Conservation (phyloP, 23 tunicate genomes). For the Ascidia mentula region DNA sequence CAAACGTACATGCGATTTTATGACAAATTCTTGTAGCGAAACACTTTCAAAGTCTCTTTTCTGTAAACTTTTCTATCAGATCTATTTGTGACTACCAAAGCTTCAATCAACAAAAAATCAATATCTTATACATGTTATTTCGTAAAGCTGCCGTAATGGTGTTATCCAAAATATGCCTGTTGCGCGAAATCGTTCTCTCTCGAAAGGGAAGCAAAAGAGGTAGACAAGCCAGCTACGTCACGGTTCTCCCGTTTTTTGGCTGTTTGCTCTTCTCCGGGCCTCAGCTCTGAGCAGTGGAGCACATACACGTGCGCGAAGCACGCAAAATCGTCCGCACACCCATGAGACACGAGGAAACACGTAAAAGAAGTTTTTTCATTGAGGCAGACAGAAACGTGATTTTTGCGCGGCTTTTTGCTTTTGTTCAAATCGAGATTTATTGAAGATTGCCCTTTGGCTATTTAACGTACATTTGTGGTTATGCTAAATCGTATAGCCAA, state of each 20-base stretch:
- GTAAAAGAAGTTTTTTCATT: slow-evolving; percentile 8
- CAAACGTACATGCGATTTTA: background rate
- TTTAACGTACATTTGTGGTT: background rate
- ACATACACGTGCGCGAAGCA: background rate
- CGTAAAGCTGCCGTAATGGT: background rate
- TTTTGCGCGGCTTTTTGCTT: slow-evolving; percentile 6
- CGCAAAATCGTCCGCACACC: background rate
- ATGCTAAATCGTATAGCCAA: too few species aligned
- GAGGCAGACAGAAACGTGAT: background rate
- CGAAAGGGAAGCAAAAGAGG: background rate
- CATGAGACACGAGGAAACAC: background rate
- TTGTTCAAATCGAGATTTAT: background rate
- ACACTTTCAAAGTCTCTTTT: background rate
- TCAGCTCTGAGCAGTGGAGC: too few species aligned
- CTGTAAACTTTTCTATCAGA: background rate
- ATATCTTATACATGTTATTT: too few species aligned
- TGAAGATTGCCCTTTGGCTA: slow-evolving; percentile 6
- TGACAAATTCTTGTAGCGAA: too few species aligned
- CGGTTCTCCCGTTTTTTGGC: too few species aligned
- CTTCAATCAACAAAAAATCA: too few species aligned
- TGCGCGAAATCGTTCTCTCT: background rate
- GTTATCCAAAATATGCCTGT: background rate
- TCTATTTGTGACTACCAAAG: background rate
- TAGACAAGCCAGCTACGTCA: too few species aligned
- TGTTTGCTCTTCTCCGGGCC: too few species aligned